These are phyloP conservation scores for Thymelicus acteon DNA, from an alignment of 2,888 invertebrate genomes.

Conservation along the genomic window DNA sequence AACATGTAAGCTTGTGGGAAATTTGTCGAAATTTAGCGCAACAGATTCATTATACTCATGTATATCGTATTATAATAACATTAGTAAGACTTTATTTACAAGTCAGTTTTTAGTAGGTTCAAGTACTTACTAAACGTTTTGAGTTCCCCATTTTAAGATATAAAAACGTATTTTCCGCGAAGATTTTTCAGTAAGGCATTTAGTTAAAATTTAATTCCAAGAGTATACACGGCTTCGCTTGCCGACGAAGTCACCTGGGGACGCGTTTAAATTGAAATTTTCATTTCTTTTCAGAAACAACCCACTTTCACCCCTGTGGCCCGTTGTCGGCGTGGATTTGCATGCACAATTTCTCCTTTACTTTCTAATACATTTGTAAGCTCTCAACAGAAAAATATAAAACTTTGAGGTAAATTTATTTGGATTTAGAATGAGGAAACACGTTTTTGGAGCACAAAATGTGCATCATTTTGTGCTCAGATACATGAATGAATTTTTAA, in stretches of 20 bases:
- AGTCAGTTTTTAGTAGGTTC: no score
- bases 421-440: neutral
- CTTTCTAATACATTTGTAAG: slow-evolving; percentile 25
- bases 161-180: neutral
- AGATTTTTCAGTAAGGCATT: slow-evolving; percentile 21
- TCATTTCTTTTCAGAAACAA: slow-evolving; percentile 73
- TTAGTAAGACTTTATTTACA: no score
- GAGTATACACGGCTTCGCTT: slow-evolving; percentile 54
- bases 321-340: slow-evolving; percentile 62
- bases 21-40: no score
- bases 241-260: slow-evolving; percentile 65
- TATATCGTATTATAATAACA: no score
- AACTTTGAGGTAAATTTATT: slow-evolving; percentile 6
- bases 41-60: no score
- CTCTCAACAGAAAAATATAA: slow-evolving; percentile 10
- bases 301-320: slow-evolving; percentile 51
- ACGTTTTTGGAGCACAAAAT: no score
- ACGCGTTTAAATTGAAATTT: slow-evolving; percentile 78
- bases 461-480: no score
- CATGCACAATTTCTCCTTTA: slow-evolving; percentile 60
- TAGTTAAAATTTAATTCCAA: slow-evolving; percentile 51
- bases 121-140: no score
- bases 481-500: no score
- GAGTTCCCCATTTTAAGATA: no score
- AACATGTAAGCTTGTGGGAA: no score